These are phyloP conservation scores for Proterorhinus semilunaris DNA, from an alignment of 2,113 vertebrate species.

Conservation along the genomic window DNA sequence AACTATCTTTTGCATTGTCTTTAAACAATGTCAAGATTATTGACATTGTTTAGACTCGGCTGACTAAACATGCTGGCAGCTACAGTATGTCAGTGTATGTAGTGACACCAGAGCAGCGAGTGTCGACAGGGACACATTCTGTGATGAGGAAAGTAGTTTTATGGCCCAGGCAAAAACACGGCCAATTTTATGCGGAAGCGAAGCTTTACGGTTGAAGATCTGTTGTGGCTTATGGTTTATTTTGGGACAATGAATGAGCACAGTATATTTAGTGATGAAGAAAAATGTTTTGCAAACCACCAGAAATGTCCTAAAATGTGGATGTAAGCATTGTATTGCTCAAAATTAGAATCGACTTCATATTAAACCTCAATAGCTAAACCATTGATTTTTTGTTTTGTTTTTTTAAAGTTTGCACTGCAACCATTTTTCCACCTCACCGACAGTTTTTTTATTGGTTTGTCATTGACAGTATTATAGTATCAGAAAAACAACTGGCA, in stretches of 20 bases:
- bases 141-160: slow-evolving; percentile 35
- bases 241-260: background rate
- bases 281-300: background rate
- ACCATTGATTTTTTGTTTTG: too few relatives aligned
- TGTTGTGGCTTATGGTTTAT: background rate
- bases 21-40: slow-evolving; percentile 37
- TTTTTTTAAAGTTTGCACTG: too few relatives aligned
- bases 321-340: too few relatives aligned
- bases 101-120: background rate
- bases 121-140: slow-evolving; percentile 3
- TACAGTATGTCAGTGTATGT: background rate
- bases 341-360: too few relatives aligned
- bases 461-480: too few relatives aligned
- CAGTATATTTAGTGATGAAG: background rate
- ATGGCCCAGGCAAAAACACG: slow-evolving; percentile 24
- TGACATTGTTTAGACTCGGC: background rate
- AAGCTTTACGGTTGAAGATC: background rate
- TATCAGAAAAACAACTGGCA: background rate
- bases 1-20: slow-evolving; percentile 29
- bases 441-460: too few relatives aligned
- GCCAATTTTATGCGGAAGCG: background rate
- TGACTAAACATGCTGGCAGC: slow-evolving; percentile 4
- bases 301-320: too few relatives aligned
- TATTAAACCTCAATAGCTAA: too few relatives aligned
- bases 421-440: too few relatives aligned